Evolutionary conservation across 1,140 invertebrate genomes (phyloP), one percentile per base, ranked within the genome.

Genomic region (Aphelinus certus): DNA sequence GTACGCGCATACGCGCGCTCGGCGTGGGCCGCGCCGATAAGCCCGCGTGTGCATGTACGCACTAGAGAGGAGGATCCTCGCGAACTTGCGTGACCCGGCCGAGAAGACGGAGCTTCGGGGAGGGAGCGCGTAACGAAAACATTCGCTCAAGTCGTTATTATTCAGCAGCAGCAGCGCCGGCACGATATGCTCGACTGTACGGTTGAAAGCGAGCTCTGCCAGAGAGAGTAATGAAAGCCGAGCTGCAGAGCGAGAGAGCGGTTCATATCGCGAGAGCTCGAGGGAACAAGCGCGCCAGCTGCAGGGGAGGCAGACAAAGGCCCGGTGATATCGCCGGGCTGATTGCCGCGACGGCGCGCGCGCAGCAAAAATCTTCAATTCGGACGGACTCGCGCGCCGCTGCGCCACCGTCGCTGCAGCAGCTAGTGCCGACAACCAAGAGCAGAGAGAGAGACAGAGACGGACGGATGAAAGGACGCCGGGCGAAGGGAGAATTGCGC

Each of bases 61-160:
- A 26, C 26, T 26, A 26, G 26, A 26, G 26, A 26, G 26, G 26
- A 26, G 26, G 26, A 26, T 26, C 26, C 26, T 26, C 26, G 26
- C 26, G 26, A 26, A 26, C 26, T 26, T 0, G 26, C 26, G n/a
- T n/a, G 26, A 26, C 26, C 26, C 26, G 26, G 26, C 26, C 26
- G 26, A 48, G 43, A n/a, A 26, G 56, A 56, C 26, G 7, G 26
- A 4, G 2, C n/a, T n/a, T n/a, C n/a, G 42, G 5, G 45, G 6
- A 46, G 7, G 48, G 49, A 42, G 46, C 48, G 48, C 7, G n/a
- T 51, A 72, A 58, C 65, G 55, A 57, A 72, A 57, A 64, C 61
- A 57, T 65, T 57, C 53, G 62, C 62, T 58, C 71, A 43, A 58
- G 53, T 72, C 71, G 43, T 73, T 62, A 67, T 73, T 67, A 73